Percentiles rank a stretch among this genome's conserved stretches.
phyloP scores from a whole-genome alignment of 1,140 invertebrate genomes.

The Physella acuta region DNA sequence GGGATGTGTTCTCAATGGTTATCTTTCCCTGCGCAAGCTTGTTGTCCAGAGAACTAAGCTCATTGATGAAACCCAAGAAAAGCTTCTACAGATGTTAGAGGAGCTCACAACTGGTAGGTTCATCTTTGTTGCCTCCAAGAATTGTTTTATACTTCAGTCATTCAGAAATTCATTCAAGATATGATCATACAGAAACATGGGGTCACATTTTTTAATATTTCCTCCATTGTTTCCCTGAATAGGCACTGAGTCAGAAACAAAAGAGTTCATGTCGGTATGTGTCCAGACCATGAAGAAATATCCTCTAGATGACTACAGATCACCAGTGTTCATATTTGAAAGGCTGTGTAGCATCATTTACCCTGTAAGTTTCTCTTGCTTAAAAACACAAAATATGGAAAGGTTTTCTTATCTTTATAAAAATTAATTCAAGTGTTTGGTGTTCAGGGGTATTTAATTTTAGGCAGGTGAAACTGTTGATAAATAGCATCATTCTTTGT shows the following conservation, averaged over 20 bases:
- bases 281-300: constrained; percentile 95
- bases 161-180: not conserved
- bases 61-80: constrained; percentile 96
- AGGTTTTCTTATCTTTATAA: too few relatives aligned
- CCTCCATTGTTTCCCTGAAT: constrained; percentile 24
- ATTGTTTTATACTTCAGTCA: not conserved
- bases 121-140: not conserved
- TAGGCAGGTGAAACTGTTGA: too few relatives aligned
- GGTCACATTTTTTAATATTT: too few relatives aligned
- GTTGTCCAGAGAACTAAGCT: constrained; percentile 92
- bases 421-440: too few relatives aligned
- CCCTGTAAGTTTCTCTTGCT: constrained; percentile 70
- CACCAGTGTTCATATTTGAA: constrained; percentile 94
- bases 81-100: constrained; percentile 88
- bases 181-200: too few relatives aligned
- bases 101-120: constrained; percentile 86
- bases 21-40: constrained; percentile 84
- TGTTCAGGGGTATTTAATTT: too few relatives aligned
- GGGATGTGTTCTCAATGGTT: constrained; percentile 87
- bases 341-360: constrained; percentile 95
- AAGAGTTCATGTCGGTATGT: constrained; percentile 95
- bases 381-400: too few relatives aligned
- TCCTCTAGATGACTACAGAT: constrained; percentile 86
- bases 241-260: constrained; percentile 93
- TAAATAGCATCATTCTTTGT: too few relatives aligned